These are phyloP conservation scores for Copidosoma floridanum DNA, from an alignment of 1,140 invertebrate species.

Conservation along the genomic window DNA sequence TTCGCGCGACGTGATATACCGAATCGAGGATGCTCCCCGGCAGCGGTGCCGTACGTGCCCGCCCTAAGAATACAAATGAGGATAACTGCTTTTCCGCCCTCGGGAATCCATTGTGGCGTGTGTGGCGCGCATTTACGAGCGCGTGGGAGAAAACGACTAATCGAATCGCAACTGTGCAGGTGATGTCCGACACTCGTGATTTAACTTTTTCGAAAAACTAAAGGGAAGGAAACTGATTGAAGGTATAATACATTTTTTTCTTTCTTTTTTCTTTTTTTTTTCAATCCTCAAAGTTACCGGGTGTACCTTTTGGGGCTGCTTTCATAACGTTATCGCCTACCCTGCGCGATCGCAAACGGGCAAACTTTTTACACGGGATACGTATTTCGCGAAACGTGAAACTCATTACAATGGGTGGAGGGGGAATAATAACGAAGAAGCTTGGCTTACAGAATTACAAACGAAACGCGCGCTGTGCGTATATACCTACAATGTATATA, in stretches of 20 bases:
- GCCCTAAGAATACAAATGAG: constrained; percentile 57
- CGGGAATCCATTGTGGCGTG: constrained; percentile 7
- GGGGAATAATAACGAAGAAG: constrained; percentile 43
- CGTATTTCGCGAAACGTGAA: too few species aligned
- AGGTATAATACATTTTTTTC: background rate
- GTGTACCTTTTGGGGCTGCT: too few species aligned
- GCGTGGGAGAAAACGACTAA: too few species aligned
- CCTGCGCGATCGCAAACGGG: constrained; percentile 13
- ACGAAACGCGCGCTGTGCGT: constrained; percentile 29
- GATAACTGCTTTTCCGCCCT: constrained; percentile 44
- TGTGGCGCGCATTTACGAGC: constrained; percentile 8
- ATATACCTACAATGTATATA: constrained; percentile 40
- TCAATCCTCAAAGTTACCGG: too few species aligned
- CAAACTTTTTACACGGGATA: too few species aligned
- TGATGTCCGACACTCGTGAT: too few species aligned
- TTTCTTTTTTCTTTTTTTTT: background rate
- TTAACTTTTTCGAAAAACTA: too few species aligned
- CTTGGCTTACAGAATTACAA: constrained; percentile 45
- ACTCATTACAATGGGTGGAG: too few species aligned
- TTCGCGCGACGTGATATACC: constrained; percentile 55
- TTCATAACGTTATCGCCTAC: constrained; percentile 19
- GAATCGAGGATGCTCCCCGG: constrained; percentile 43
- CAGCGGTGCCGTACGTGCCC: background rate
- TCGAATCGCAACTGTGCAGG: too few species aligned
- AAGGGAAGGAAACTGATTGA: too few species aligned